Evolutionary conservation across 2,888 invertebrate genomes (phyloP).

Genomic region (Eilema sororculum): DNA sequence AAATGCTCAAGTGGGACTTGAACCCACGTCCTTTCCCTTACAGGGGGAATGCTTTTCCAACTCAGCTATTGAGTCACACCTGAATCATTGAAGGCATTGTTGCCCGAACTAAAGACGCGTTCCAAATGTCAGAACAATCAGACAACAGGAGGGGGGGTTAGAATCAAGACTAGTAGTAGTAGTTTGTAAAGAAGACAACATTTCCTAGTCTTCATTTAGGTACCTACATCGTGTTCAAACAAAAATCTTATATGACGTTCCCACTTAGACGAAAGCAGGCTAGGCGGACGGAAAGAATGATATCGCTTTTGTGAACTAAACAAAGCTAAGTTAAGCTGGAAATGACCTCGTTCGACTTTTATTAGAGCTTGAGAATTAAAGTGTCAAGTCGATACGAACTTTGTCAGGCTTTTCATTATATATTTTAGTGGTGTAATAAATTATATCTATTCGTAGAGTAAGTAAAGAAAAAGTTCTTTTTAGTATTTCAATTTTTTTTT

Average conservation of each 20-base stretch:
- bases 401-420: constrained; percentile 6
- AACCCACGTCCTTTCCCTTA: no score
- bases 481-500: no score
- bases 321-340: constrained; percentile 31
- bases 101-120: no score
- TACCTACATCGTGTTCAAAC: background rate
- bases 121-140: no score
- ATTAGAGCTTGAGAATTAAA: constrained; percentile 28
- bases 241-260: background rate
- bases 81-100: no score
- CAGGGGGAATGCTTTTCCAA: no score
- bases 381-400: constrained; percentile 14
- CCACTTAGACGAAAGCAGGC: constrained; percentile 9
- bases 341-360: constrained; percentile 33
- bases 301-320: constrained; percentile 28
- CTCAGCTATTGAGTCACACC: no score
- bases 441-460: background rate
- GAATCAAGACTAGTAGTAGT: no score
- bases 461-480: no score
- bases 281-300: constrained; percentile 23
- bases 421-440: background rate
- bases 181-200: background rate
- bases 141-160: no score
- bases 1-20: no score
- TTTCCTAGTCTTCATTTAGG: background rate